Percentiles rank a stretch among this genome's conserved stretches.
phyloP scores from a whole-genome alignment of 2,888 invertebrate genomes.

The Polymixis flavicincta region DNA sequence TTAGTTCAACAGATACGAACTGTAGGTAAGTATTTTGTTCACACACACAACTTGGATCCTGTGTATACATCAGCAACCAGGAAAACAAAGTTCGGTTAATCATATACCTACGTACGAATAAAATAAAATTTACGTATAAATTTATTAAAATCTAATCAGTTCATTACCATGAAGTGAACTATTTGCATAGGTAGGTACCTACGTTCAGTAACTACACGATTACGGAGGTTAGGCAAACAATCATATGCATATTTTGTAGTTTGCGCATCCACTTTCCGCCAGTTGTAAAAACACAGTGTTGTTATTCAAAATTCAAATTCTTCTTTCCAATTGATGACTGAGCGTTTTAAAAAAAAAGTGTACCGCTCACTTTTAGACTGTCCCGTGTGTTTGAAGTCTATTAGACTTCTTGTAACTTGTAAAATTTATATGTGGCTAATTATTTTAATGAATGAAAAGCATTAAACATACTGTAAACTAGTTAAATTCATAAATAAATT shows the following conservation, averaged over 20 bases:
- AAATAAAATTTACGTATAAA: conserved; percentile 3
- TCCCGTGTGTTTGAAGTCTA: no score
- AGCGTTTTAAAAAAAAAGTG: no score
- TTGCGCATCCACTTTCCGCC: no score
- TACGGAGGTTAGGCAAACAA: neutral
- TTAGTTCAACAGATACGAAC: conserved; percentile 3
- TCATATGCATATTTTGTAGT: no score
- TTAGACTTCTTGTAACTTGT: no score
- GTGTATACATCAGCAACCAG: conserved; percentile 4
- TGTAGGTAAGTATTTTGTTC: neutral
- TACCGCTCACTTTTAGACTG: no score
- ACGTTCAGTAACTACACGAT: neutral
- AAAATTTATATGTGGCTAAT: no score
- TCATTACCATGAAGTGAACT: neutral
- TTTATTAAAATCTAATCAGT: conserved; percentile 21
- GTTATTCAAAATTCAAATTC: neutral
- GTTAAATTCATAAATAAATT: no score
- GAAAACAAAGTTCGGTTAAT: conserved; percentile 24
- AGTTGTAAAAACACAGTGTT: neutral
- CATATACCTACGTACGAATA: neutral
- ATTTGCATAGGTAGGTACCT: conserved; percentile 1
- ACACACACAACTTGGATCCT: no score
- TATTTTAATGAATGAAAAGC: no score
- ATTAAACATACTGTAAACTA: no score
- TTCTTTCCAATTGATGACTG: no score